Conservation (phyloP, 2,797 vertebrate species). For the Botia almorhae region DNA sequence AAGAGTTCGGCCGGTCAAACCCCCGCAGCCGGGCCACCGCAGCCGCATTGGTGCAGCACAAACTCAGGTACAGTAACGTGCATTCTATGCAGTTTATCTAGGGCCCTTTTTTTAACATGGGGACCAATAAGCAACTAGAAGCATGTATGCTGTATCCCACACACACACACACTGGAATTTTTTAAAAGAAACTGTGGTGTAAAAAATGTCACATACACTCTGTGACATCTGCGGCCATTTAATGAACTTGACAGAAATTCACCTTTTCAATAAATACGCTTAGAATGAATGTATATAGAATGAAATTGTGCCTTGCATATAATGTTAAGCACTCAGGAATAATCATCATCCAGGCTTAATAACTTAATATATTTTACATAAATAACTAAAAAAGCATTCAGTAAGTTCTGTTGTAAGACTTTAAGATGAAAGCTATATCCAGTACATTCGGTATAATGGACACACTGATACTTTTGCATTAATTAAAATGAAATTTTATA, state of each 20-base stretch:
- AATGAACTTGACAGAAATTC: background rate
- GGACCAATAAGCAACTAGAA: background rate
- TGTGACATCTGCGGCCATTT: background rate
- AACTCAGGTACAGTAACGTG: constrained; percentile 78
- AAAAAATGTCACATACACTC: background rate
- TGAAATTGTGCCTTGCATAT: background rate
- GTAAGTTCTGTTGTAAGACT: no score
- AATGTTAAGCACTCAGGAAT: background rate
- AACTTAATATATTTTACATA: background rate
- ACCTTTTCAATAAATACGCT: background rate
- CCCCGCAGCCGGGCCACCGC: constrained; percentile 79
- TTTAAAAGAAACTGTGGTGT: background rate
- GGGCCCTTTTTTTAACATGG: background rate
- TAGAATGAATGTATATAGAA: background rate
- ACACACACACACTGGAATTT: background rate
- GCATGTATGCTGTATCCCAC: background rate
- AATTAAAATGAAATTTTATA: no score
- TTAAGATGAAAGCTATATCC: no score
- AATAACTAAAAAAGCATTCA: no score
- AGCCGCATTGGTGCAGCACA: constrained; percentile 83
- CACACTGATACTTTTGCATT: no score
- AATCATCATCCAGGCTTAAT: background rate
- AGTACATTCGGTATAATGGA: no score
- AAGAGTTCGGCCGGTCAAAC: constrained; percentile 87
- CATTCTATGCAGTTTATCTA: background rate